Percentiles rank a stretch among this genome's conserved stretches.
Conservation (phyloP, 1,140 invertebrate genomes). For the Drosophila obscura region DNA sequence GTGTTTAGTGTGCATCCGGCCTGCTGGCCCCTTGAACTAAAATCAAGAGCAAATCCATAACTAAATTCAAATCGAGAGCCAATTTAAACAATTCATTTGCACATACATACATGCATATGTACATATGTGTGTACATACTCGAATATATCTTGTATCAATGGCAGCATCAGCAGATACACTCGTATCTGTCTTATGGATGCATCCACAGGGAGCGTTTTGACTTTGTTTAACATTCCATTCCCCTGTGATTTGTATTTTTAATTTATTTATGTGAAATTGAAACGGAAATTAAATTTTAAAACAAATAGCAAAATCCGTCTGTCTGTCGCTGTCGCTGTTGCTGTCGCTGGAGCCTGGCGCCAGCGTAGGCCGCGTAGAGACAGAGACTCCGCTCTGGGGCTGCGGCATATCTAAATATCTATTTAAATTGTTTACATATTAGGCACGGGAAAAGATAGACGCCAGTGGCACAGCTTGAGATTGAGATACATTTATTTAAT, state of each 20-base stretch:
- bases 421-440: slow-evolving; percentile 80
- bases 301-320: slow-evolving; percentile 61
- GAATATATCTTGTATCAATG: no score
- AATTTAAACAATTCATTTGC: slow-evolving; percentile 60
- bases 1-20: slow-evolving; percentile 77
- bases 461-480: slow-evolving; percentile 73
- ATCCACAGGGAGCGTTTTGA: slow-evolving; percentile 35
- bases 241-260: slow-evolving; percentile 52
- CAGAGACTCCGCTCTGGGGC: neutral
- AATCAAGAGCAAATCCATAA: slow-evolving; percentile 48
- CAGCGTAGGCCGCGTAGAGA: slow-evolving; percentile 58
- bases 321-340: slow-evolving; percentile 21
- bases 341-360: slow-evolving; percentile 52
- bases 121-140: neutral
- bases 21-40: slow-evolving; percentile 28
- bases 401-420: slow-evolving; percentile 79
- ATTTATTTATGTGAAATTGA: slow-evolving; percentile 83
- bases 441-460: slow-evolving; percentile 35
- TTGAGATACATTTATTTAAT: slow-evolving; percentile 80
- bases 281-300: slow-evolving; percentile 84
- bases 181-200: slow-evolving; percentile 57
- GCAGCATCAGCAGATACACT: neutral
- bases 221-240: slow-evolving; percentile 22
- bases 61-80: slow-evolving; percentile 42
- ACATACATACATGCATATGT: neutral